phyloP scores from a whole-genome alignment of 2,888 invertebrate genomes.

The Tetranychus piercei region DNA sequence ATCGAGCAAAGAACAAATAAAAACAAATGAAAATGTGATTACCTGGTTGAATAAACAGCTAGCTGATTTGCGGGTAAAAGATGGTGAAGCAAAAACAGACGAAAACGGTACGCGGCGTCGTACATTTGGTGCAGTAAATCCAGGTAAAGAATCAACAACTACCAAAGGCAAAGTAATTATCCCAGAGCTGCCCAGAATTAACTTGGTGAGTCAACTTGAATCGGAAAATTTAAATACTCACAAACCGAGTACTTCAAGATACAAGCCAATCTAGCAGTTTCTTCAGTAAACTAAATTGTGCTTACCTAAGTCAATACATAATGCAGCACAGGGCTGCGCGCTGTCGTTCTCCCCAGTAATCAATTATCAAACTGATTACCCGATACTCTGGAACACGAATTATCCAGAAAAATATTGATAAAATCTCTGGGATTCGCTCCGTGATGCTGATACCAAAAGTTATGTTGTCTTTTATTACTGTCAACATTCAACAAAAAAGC shows the following conservation, averaged over 20 bases:
- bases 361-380: no score
- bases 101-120: background rate
- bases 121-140: background rate
- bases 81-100: background rate
- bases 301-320: no score
- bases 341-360: no score
- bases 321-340: no score
- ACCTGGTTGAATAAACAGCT: slow-evolving; percentile 18
- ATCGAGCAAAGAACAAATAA: slow-evolving; percentile 16
- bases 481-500: no score
- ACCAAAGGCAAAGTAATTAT: background rate
- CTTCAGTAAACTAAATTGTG: no score
- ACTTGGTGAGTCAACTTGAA: background rate
- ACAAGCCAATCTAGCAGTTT: background rate
- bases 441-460: no score
- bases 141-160: background rate
- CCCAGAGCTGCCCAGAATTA: background rate
- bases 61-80: background rate
- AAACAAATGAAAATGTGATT: slow-evolving; percentile 18
- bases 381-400: no score
- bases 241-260: background rate
- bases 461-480: no score
- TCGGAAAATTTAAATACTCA: background rate
- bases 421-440: no score
- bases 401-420: no score